These are phyloP conservation scores for Laupala kohalensis DNA, from an alignment of 1,140 invertebrate genomes.

Conservation along the genomic window DNA sequence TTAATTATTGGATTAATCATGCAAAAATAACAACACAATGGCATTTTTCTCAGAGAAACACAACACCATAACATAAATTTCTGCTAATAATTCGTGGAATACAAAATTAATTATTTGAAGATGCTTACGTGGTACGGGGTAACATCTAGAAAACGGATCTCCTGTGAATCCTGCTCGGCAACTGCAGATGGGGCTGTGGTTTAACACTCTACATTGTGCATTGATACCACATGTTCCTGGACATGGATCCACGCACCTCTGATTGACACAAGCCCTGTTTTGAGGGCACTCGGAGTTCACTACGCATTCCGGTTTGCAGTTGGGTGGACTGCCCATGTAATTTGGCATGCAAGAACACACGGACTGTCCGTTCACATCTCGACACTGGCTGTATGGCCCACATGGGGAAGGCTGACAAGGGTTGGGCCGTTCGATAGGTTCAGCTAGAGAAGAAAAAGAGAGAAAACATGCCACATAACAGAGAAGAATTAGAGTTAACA, in stretches of 20 bases:
- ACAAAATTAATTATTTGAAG: constrained; percentile 9
- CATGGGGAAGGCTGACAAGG: constrained; percentile 29
- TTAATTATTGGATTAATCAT: too few species aligned
- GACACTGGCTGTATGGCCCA: constrained; percentile 33
- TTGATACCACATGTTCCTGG: constrained; percentile 37
- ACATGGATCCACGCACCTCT: constrained; percentile 39
- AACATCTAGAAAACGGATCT: constrained; percentile 38
- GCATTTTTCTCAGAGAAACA: too few species aligned
- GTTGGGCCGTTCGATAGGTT: constrained; percentile 15
- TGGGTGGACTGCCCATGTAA: constrained; percentile 49
- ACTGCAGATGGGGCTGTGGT: constrained; percentile 37
- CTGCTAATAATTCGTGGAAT: too few species aligned
- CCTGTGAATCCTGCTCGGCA: constrained; percentile 33
- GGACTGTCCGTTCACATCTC: constrained; percentile 24
- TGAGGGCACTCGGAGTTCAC: constrained; percentile 38
- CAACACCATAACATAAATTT: too few species aligned
- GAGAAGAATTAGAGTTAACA: not conserved
- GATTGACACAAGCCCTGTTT: constrained; percentile 31
- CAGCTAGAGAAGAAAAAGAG: constrained; percentile 12
- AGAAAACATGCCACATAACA: constrained; percentile 5
- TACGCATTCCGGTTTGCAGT: constrained; percentile 53
- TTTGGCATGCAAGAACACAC: constrained; percentile 32
- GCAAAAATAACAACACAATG: too few species aligned
- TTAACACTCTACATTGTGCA: constrained; percentile 36
- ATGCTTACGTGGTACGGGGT: constrained; percentile 31